Percentiles rank a stretch among this genome's conserved stretches.
Conservation (phyloP, 2,797 vertebrate genomes). For the Novumbra hubbsi region DNA sequence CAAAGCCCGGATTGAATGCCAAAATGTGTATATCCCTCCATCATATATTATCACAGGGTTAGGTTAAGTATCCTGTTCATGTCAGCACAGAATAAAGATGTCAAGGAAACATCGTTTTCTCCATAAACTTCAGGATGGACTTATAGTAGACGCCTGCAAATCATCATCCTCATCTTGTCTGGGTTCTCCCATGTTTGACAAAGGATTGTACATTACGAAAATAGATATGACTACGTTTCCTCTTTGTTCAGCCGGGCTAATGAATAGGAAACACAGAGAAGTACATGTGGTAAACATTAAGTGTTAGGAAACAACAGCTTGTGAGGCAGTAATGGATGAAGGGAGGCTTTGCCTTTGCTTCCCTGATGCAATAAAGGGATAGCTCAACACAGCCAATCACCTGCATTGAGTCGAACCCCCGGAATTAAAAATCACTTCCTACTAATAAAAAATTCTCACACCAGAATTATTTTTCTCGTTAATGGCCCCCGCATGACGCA, state of each 20-base stretch:
- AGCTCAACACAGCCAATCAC: neutral
- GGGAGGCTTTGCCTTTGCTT: neutral
- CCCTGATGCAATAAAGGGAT: neutral
- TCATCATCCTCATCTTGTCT: neutral
- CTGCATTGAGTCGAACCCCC: neutral
- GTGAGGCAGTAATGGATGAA: neutral
- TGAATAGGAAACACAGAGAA: neutral
- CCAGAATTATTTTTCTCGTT: neutral
- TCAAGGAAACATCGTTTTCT: neutral
- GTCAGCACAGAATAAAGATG: neutral
- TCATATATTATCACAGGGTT: neutral
- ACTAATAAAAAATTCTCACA: neutral
- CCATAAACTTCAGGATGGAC: neutral
- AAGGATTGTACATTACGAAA: neutral
- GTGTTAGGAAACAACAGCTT: conserved; percentile 1
- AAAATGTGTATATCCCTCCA: neutral
- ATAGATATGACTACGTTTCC: neutral
- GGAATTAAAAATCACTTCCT: neutral
- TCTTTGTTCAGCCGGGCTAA: neutral
- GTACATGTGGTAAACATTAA: conserved; percentile 2
- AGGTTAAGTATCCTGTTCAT: neutral
- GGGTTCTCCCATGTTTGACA: neutral
- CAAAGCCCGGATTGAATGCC: neutral
- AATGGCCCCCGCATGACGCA: neutral
- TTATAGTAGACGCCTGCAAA: neutral